Evolutionary conservation across 2,888 invertebrate species (phyloP), one percentile per base, ranked within the genome.

Genomic region (Tetheella fluctuosa): DNA sequence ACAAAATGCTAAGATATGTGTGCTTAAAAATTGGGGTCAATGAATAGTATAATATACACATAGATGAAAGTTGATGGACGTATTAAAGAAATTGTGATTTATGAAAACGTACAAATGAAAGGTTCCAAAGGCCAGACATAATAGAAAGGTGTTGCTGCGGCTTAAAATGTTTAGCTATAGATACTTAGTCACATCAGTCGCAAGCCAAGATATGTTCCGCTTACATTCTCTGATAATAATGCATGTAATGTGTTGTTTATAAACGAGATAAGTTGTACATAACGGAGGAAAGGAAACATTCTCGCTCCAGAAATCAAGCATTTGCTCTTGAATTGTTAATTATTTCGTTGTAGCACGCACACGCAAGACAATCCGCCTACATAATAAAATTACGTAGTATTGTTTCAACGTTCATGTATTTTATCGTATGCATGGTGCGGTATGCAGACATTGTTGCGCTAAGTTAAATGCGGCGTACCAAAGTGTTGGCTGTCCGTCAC

Each of bases 1-100:
- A 79, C 73, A 81, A 79, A 83, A 77, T 71, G 64, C 64, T 73
- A 70, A 75, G 74, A 73, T 71, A 70, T 64, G 63, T 76, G 69
- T 67, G 58, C 63, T 64, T 62, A 57, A 73, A 34, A 71, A 86
- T 85, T 74, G 76, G 79, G 86, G 88, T 77, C 86, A 82, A 77
- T 77, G 78, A 80, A 73, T 65, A 58, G 54, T 60, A 69, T 61
- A 39, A n/a, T 39, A 39, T 39, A n/a, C 39, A 39, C 39, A 63
- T 66, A 68, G 75, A 80, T 75, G 80, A 84, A 85, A 84, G 81
- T 80, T 73, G 73, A 75, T 70, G 59, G 63, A 64, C 64, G 67
- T 71, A 70, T 73, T 64, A 69, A 70, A 72, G 74, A 76, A 75
- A 77, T 68, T 73, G 68, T 74, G 71, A 73, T 73, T 71, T 76